Evolutionary conservation across 2,113 vertebrate species (phyloP).

Genomic region (Zapus hudsonius): DNA sequence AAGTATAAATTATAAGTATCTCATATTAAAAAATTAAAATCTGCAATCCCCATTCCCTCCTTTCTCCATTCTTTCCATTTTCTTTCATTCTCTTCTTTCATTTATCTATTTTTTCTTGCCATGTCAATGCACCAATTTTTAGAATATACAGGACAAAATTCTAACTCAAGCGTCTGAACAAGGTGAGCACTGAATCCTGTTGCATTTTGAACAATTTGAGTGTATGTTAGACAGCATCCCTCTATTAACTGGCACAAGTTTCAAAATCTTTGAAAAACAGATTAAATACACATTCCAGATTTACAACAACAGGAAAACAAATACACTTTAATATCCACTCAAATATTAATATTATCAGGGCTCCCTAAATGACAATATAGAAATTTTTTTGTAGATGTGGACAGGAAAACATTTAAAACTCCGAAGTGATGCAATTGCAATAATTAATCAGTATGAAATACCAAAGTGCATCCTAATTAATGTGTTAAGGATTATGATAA

Average conservation of each 20-base stretch:
- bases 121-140: not conserved
- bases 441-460: not conserved
- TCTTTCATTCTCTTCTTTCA: rapidly evolving
- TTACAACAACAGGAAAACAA: constrained; percentile 16
- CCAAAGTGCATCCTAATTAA: not conserved
- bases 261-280: not conserved
- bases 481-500: not conserved
- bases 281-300: constrained; percentile 29
- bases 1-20: constrained; percentile 42
- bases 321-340: not conserved
- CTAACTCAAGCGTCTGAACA: not conserved
- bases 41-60: not conserved
- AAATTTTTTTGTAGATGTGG: not conserved
- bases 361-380: constrained; percentile 11
- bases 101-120: not conserved
- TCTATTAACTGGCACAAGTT: constrained; percentile 27
- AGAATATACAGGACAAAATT: not conserved
- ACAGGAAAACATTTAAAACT: not conserved
- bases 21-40: not conserved
- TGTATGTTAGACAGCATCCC: not conserved
- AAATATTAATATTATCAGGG: constrained; percentile 9
- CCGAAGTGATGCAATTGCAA: constrained; percentile 19
- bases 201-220: not conserved
- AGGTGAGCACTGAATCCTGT: constrained; percentile 4
- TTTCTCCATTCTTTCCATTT: not conserved